phyloP scores from a whole-genome alignment of 2,797 vertebrate genomes.

The Champsocephalus esox region DNA sequence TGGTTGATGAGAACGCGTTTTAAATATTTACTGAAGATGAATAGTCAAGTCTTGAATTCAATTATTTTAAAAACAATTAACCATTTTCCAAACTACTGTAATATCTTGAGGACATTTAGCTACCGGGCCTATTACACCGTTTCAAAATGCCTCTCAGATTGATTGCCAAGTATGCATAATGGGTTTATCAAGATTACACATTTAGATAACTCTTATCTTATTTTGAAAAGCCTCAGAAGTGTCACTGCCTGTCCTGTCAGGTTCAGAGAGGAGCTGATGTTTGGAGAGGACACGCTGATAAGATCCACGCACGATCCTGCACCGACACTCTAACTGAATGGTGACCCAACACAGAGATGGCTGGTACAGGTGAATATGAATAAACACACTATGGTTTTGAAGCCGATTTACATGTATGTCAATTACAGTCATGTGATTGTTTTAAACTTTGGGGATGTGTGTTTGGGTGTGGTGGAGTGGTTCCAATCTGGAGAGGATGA shows the following conservation, averaged over 20 bases:
- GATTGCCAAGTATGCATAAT: background rate
- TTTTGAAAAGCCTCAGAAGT: slow-evolving; percentile 50
- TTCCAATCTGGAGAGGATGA: background rate
- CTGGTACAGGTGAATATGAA: slow-evolving; percentile 58
- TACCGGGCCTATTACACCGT: no score
- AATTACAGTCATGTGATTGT: background rate
- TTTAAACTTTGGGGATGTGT: background rate
- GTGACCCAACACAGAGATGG: slow-evolving; percentile 59
- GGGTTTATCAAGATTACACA: background rate
- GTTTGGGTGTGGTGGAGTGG: slow-evolving; percentile 30
- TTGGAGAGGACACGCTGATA: background rate
- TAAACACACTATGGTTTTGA: rapidly evolving
- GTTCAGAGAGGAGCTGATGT: background rate
- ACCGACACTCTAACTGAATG: slow-evolving; percentile 15
- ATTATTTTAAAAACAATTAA: no score
- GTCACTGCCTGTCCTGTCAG: background rate
- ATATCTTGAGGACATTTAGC: background rate
- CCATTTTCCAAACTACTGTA: background rate
- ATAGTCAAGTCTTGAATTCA: no score
- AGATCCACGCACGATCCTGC: rapidly evolving
- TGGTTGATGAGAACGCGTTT: rapidly evolving
- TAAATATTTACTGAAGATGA: background rate
- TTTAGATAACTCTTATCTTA: slow-evolving; percentile 16
- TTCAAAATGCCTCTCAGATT: background rate
- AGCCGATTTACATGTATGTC: background rate